Base-by-base conservation (phyloP, 2,888 invertebrate genomes). In the Cacoxenus indagator region DNA sequence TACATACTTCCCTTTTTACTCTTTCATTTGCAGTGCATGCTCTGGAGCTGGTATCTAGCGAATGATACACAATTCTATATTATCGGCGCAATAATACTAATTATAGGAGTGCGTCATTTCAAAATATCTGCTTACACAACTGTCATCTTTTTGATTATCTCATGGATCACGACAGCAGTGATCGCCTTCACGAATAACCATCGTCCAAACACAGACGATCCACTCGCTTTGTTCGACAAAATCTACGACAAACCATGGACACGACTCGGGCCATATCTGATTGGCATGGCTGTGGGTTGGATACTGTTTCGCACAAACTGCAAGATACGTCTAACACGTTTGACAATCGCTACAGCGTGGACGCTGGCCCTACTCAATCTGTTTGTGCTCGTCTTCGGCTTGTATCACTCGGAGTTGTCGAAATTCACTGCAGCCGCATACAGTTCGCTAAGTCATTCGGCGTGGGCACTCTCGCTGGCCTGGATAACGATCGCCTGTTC, bases 161-260 rank as follows among this genome's bases (percentile, higher is more conserved):
- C 95, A 0, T 93, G 95, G 90, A 85, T 92, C 70, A 95, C 94
- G 0, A 95, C 95, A 0, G 95, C 93, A 31, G 92, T 93, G 84
- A 93, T 96, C 48, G 94, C 95, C 0, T 92, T 92, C 86, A 91
- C 90, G 76, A 93, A 93, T 85, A 93, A 94, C 76, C 95, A 95
- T 87, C 91, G 93, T 84, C 95, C 95, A 6, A 91, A 90, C 87
- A 91, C 92, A 17, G 94, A 95, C 79, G 95, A 95, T 85, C 95
- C 95, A 0, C 89, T 95, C 84, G 94, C 94, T 0, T 90, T 95
- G 64, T 96, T 96, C 86, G 95, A 96, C 87, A 94, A 95, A 89
- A 94, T 96, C 77, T 96, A 96, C 86, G 95, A 95, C 88, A 96
- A 95, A 87, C 95, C 95, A 1, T 96, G 95, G 95, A 95, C 95